Evolutionary conservation across 2,888 invertebrate genomes (phyloP), one percentile per base, ranked within the genome.

Genomic region (Ceratothoa steindachneri): DNA sequence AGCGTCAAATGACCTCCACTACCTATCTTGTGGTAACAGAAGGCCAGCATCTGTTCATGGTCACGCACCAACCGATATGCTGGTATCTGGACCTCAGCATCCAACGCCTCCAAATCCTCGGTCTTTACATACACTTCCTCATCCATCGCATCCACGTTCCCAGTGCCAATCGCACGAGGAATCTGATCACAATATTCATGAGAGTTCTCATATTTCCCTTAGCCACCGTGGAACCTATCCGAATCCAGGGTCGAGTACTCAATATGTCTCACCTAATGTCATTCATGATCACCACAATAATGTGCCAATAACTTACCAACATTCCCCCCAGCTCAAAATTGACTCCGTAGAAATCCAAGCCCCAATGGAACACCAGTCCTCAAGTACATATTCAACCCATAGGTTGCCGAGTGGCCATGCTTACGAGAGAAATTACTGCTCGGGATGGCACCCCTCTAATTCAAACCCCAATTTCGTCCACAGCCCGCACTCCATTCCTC

Each of bases 31-130:
- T 31, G 41, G 15, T 1, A 31, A 31, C 51, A 73, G 78, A 52
- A 70, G 78, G 24, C 78, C 78, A 30, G 67, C 73, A 19, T 78
- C 78, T 30, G 70, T 78, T 51, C 78, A 78, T 67, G 31, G 60
- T 2, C 66, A 71, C 15, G 60, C 66, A 27, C 71, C 71, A 22
- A 66, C 64, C 28, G 55, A 55, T 55, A 55, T 55, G 55, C 19
- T 55, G 7, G 55, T 55, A 5, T 55, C 55, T 7, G 55, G 55
- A 55, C 55, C 55, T 55, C 55, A 55, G 24, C 55, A 55, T 55
- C 55, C 55, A 19, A 55, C 55, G 5, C 55, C 55, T 55, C 55
- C 55, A 7, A 55, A 7, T 5, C 19, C 55, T 55, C 55, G 55
- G 7, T 22, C 55, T 7, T 22, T 55, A 15, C 55, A 55, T 22